These are phyloP conservation scores for Pseudomyrmex dendroicus DNA, from an alignment of 1,140 invertebrate species.

Conservation along the genomic window DNA sequence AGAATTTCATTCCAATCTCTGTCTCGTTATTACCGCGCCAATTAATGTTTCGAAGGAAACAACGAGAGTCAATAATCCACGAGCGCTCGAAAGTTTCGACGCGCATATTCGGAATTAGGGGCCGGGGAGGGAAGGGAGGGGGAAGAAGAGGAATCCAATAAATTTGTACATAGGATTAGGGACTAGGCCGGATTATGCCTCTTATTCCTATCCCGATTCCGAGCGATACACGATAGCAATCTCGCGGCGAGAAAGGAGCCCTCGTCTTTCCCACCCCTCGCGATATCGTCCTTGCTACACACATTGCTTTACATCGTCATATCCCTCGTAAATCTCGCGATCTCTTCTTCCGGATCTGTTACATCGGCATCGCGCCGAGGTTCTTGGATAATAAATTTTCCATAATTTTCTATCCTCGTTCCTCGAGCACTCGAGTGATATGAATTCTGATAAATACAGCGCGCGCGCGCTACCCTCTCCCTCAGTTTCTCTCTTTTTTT, in stretches of 20 bases:
- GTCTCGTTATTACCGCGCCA: not conserved
- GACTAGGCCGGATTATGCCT: slow-evolving; percentile 68
- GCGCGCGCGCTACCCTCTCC: too few relatives aligned
- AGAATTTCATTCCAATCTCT: not conserved
- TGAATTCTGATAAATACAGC: slow-evolving; percentile 16
- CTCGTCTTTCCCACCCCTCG: not conserved
- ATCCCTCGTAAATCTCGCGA: not conserved
- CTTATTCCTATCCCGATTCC: slow-evolving; percentile 52
- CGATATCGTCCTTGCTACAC: too few relatives aligned
- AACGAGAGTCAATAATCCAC: slow-evolving; percentile 31
- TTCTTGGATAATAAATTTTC: too few relatives aligned
- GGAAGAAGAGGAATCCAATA: slow-evolving; percentile 59
- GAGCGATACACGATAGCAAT: slow-evolving; percentile 61
- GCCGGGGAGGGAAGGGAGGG: not conserved
- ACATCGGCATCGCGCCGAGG: not conserved
- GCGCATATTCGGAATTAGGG: slow-evolving; percentile 65
- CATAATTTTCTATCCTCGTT: not conserved
- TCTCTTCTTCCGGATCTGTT: slow-evolving; percentile 10
- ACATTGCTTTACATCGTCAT: not conserved
- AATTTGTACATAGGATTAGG: slow-evolving; percentile 71
- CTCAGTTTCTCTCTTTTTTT: not conserved
- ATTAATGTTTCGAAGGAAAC: slow-evolving; percentile 4
- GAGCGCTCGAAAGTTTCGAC: slow-evolving; percentile 55
- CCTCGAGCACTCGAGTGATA: not conserved
- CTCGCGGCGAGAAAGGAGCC: slow-evolving; percentile 9